Conservation (phyloP, 2,113 vertebrate genomes). For the Galbula dea region DNA sequence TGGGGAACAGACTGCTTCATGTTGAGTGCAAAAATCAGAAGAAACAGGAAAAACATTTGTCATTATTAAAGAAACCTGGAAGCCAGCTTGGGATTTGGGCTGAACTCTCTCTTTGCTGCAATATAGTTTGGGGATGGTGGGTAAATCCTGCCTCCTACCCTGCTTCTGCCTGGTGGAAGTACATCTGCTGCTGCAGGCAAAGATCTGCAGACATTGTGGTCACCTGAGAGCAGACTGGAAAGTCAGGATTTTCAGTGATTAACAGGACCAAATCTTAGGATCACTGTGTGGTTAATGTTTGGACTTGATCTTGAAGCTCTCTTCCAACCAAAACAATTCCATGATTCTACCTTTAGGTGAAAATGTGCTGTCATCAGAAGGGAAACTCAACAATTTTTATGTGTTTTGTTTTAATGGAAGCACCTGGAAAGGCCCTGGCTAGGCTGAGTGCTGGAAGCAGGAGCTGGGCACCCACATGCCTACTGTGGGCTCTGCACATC, state of each 20-base stretch:
- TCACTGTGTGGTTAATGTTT: not conserved
- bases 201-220: not conserved
- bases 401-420: not conserved
- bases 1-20: not conserved
- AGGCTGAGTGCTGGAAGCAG: not conserved
- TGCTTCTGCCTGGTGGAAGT: not conserved
- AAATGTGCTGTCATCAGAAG: not conserved
- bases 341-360: too few species aligned
- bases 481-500: not conserved
- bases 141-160: not conserved
- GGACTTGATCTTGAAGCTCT: too few species aligned
- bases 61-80: not conserved
- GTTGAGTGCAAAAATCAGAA: not conserved
- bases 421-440: not conserved
- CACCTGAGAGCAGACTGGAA: not conserved
- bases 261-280: not conserved
- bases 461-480: not conserved
- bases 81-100: not conserved
- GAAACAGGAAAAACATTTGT: not conserved
- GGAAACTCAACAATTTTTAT: not conserved
- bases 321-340: too few species aligned
- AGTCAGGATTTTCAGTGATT: not conserved
- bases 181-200: not conserved
- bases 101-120: not conserved
- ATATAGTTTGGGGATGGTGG: not conserved